Evolutionary conservation across 2,888 invertebrate species (phyloP), one percentile per base, ranked within the genome.

Genomic region (Drosophila kuntzei): DNA sequence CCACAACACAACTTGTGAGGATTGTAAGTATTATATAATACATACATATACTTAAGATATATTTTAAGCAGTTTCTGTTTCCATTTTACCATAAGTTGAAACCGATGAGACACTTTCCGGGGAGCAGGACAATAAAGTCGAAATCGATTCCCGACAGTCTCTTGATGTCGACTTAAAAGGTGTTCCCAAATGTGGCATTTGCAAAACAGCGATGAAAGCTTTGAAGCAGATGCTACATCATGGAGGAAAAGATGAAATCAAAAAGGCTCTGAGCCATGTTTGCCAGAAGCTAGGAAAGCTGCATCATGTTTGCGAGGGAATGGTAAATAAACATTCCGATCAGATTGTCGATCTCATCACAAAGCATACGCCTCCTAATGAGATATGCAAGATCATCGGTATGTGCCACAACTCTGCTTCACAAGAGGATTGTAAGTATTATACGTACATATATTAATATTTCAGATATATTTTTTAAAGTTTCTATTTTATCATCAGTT

Each of bases 281-380:
- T 61, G 54, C 20, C 27, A 61, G 0, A 53, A 53, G 12, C 1
- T 46, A 0, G n/a, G 9, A 3, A 61, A 46, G 16, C 11, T 37
- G 14, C 18, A 20, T 3, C 11, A 37, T 12, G 2, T 4, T 2
- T 61, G 61, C 25, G 37, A 61, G 14, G 1, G 29, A 7, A 61
- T 61, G 53, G 54, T 61, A 0, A 37, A 36, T 4, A 22, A 29
- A 0, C 44, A 61, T 46, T 36, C 27, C 16, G 44, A 44, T 18
- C 18, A 37, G 36, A 53, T 61, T 46, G 29, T 54, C 14, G 37
- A 61, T 14, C 44, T 54, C 2, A 14, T 61, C 8, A 12, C 37
- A 2, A 53, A 1, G 27, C 27, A 9, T 12, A 14, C 22, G 9
- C 43, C 44, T 2, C 11, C 50, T 9, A 4, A 34, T 3, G 1